A percentile compares a stretch with the other conserved stretches of the same genome.
Conservation (phyloP, 2,888 invertebrate species). For the Acleris cristana region DNA sequence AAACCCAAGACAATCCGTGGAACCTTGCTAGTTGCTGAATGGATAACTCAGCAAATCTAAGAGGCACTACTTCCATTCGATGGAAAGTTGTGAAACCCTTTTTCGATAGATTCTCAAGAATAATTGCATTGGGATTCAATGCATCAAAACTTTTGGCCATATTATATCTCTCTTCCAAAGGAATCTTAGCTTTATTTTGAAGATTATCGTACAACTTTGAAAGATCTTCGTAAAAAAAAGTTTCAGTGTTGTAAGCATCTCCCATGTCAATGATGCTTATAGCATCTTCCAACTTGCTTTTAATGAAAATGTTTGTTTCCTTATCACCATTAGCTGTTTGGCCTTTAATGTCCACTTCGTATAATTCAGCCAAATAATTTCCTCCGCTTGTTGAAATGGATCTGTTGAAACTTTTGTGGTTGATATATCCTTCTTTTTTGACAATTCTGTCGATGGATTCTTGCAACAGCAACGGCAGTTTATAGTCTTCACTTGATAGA, state of each 20-base stretch:
- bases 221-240: conserved; percentile 49
- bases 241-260: conserved; percentile 37
- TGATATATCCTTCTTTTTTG: conserved; percentile 9
- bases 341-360: conserved; percentile 25
- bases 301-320: conserved; percentile 28
- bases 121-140: conserved; percentile 43
- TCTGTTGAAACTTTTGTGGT: background rate
- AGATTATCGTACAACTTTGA: conserved; percentile 44
- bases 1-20: conserved; percentile 48
- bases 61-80: conserved; percentile 44
- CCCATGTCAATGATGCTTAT: conserved; percentile 50
- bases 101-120: conserved; percentile 47
- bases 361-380: conserved; percentile 20
- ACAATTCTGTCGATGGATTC: conserved; percentile 3
- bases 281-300: conserved; percentile 43
- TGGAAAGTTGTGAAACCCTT: conserved; percentile 47
- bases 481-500: background rate
- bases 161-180: conserved; percentile 42
- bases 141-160: conserved; percentile 43
- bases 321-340: conserved; percentile 11
- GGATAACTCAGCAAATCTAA: conserved; percentile 48
- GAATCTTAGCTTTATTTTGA: conserved; percentile 44
- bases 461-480: conserved; percentile 7
- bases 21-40: conserved; percentile 49
- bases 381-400: conserved; percentile 20